phyloP scores from a whole-genome alignment of 2,888 invertebrate species.

The Microctonus brassicae region DNA sequence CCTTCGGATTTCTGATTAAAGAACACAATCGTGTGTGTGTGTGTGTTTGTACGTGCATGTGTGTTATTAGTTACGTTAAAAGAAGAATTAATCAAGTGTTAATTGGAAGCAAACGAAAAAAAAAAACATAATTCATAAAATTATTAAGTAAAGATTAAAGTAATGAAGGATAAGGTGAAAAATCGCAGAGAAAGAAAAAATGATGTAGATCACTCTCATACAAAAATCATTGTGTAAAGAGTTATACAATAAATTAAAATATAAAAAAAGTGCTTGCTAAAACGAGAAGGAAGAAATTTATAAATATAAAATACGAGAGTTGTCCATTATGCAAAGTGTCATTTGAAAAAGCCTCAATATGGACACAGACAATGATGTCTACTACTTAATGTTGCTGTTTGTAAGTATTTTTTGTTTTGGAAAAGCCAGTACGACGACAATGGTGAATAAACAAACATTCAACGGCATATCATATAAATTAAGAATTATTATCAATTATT shows the following conservation, averaged over 20 bases:
- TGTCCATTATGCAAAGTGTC: neutral
- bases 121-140: neutral
- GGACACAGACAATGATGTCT: constrained; percentile 41
- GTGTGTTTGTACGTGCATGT: neutral
- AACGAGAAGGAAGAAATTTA: constrained; percentile 2
- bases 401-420: constrained; percentile 65
- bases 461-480: constrained; percentile 57
- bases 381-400: constrained; percentile 63
- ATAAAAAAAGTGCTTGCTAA: constrained; percentile 7
- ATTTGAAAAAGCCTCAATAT: neutral
- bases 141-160: neutral
- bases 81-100: neutral
- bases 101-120: neutral
- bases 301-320: neutral
- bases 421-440: constrained; percentile 64
- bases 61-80: too few species aligned
- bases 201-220: neutral
- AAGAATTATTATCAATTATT: constrained; percentile 40
- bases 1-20: constrained; percentile 13
- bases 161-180: neutral
- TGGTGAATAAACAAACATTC: constrained; percentile 59
- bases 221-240: neutral
- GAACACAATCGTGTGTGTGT: neutral
- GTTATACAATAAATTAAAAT: too few species aligned
- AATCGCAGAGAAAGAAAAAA: neutral